These are phyloP conservation scores for Melanotaenia boesemani DNA, from an alignment of 2,797 vertebrate genomes.

Conservation along the genomic window DNA sequence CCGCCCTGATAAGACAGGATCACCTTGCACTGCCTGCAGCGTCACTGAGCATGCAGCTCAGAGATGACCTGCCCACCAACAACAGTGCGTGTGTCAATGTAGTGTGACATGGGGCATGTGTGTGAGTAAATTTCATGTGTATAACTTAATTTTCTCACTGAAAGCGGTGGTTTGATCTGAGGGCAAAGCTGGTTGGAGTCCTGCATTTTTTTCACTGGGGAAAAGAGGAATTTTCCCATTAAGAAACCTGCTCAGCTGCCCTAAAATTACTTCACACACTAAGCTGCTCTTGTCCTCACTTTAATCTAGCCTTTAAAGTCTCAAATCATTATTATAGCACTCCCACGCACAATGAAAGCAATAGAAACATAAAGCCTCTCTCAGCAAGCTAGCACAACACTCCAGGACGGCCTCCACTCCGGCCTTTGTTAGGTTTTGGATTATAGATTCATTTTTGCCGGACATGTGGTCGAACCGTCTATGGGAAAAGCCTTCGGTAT, in stretches of 20 bases:
- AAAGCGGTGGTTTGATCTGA: constrained; percentile 53
- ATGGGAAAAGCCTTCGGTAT: constrained; percentile 69
- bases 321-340: constrained; percentile 79
- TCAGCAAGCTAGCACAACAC: constrained; percentile 78
- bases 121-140: constrained; percentile 39
- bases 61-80: constrained; percentile 33
- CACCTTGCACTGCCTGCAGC: constrained; percentile 72
- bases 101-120: background rate
- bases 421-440: constrained; percentile 73
- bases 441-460: constrained; percentile 81
- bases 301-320: constrained; percentile 80
- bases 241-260: constrained; percentile 69
- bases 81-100: constrained; percentile 5
- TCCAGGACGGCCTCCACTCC: constrained; percentile 67
- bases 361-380: constrained; percentile 74
- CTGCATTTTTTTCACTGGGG: constrained; percentile 50
- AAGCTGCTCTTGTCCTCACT: constrained; percentile 73
- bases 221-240: constrained; percentile 78
- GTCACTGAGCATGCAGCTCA: constrained; percentile 40
- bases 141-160: constrained; percentile 40
- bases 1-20: constrained; percentile 61
- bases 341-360: constrained; percentile 75
- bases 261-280: constrained; percentile 76
- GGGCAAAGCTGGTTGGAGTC: constrained; percentile 37
- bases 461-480: constrained; percentile 75